Evolutionary conservation across 2,113 vertebrate genomes (phyloP), one percentile per base, ranked within the genome.

Genomic region (Euleptes europaea): DNA sequence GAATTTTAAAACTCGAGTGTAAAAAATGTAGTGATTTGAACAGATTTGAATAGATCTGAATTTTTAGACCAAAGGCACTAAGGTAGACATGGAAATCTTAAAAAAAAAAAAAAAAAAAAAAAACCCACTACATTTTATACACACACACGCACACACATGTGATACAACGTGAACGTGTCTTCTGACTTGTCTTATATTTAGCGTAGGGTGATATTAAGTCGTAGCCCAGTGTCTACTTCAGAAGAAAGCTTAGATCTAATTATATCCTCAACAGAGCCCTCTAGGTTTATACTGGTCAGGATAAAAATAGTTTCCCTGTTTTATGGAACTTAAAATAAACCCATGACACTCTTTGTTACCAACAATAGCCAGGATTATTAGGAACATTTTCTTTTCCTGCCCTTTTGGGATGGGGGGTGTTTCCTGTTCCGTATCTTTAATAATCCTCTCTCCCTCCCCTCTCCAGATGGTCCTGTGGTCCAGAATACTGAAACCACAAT

Each of bases 311-410:
- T 31, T 54, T 86, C 87, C 91, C 84, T 35, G 4, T 92, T 94
- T 93, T 91, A 88, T 83, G 67, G 69, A 28, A 54, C 88, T 88
- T 86, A 92, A 93, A 94, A 78, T 69, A 94, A 92, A 86, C 89
- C 90, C 91, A 91, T 78, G 72, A 88, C 79, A 70, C 78, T 67
- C 2, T 78, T 91, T 77, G 84, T 80, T 93, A 84, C 77, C 90
- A 79, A 57, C 87, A 93, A 88, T 89, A 93, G 90, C 82, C 51
- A 88, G 86, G 90, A 85, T 74, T 89, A 77, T 84, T 86, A 71
- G 65, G 78, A 83, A 86, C 51, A 67, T 78, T 88, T 84, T 74
- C 31, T 28, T 72, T 89, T 83, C 66, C 70, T 82, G 23, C 66
- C 84, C 83, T 90, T 91, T 84, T 88, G 42, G 42, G 38, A 57